Evolutionary conservation across 2,888 invertebrate genomes (phyloP).

Genomic region (Trileptium ribeirensis): DNA sequence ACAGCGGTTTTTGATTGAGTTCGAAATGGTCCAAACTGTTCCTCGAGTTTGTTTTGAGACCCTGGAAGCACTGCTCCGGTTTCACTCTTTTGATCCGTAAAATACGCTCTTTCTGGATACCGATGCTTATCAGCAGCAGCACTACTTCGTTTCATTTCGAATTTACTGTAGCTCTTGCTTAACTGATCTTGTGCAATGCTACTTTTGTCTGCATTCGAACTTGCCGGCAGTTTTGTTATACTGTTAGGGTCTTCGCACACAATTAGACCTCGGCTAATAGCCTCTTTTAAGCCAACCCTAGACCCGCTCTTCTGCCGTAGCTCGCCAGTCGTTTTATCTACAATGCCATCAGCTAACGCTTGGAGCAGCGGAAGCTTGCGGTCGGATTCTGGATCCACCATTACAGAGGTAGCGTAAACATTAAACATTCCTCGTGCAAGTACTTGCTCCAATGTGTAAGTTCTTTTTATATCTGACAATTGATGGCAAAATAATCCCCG

Average conservation of each 20-base stretch:
- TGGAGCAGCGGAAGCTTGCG: slow-evolving; percentile 52
- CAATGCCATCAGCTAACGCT: slow-evolving; percentile 53
- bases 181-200: slow-evolving; percentile 48
- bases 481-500: slow-evolving; percentile 61
- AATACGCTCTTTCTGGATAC: slow-evolving; percentile 43
- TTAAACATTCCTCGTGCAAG: slow-evolving; percentile 54
- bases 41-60: too few relatives aligned
- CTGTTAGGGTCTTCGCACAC: neutral
- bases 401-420: slow-evolving; percentile 47
- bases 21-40: slow-evolving; percentile 49
- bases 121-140: neutral
- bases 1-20: slow-evolving; percentile 51
- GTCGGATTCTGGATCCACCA: slow-evolving; percentile 42
- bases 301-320: slow-evolving; percentile 80
- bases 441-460: slow-evolving; percentile 66
- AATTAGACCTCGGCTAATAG: neutral
- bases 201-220: slow-evolving; percentile 63
- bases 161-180: slow-evolving; percentile 49
- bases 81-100: slow-evolving; percentile 50
- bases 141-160: neutral
- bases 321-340: slow-evolving; percentile 64
- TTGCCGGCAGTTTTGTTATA: neutral
- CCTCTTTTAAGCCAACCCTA: slow-evolving; percentile 51
- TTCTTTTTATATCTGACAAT: slow-evolving; percentile 58
- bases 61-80: slow-evolving; percentile 35